Evolutionary conservation across 1,140 invertebrate genomes (phyloP), one percentile per base, ranked within the genome.

Genomic region (Trichoplusia ni): DNA sequence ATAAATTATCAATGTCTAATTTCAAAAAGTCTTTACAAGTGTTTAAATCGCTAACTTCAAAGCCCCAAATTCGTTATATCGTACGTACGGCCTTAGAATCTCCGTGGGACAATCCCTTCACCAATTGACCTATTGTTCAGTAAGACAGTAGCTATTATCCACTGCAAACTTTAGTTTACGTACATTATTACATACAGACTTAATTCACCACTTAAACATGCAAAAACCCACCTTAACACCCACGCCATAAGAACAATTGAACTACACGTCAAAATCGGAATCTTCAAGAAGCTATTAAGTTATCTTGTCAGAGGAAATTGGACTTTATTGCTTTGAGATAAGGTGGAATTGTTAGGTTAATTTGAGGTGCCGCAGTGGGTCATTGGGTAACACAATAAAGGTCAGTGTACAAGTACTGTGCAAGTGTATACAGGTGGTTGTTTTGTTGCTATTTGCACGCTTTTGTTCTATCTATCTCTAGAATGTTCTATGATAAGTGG

Each of bases 371-470:
- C 35, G 54, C 42, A 61, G 66, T 68, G 69, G 75, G 71, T 74
- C 67, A 74, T 77, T 77, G 64, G 66, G 74, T 47, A 77, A 77
- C 53, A 56, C 35, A 51, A 27, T 21, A 76, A 77, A 77, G 75
- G 69, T 77, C 73, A 71, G 59, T 42, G 38, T 60, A 56, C 51
- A 16, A 56, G 51, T n/a, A n/a, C n/a, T n/a, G n/a, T 56, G 56
- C 38, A 51, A 31, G 23, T 44, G 13, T 9, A 21, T 38, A 14
- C 51, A 56, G 35, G 51, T 56, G 51, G 16, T 29, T 31, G 14
- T 18, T 31, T 47, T 31, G 25, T 23, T 42, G 3, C n/a, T n/a
- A n/a, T n/a, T 21, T n/a, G n/a, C 7, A n/a, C n/a, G 11, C 11
- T 13, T n/a, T 21, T 42, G 40, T 42, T 42, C 23, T 9, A 19